A percentile compares a stretch with the other conserved stretches of the same genome.
Conservation (phyloP, 2,113 vertebrate species). For the Cairina moschata region DNA sequence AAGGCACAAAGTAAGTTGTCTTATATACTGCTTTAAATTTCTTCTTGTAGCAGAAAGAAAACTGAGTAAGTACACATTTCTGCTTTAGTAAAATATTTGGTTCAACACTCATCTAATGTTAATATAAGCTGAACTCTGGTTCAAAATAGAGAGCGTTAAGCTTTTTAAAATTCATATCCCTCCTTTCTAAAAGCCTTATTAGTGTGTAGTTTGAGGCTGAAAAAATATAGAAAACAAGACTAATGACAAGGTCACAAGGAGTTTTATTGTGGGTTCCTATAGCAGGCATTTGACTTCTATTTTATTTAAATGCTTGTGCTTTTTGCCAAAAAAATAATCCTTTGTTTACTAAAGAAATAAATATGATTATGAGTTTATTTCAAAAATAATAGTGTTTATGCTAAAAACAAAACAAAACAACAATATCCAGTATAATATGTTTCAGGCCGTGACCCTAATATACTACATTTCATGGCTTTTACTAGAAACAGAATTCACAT, state of each 20-base stretch:
- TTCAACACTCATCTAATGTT: slow-evolving; percentile 59
- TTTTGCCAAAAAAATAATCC: slow-evolving; percentile 55
- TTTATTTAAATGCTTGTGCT: slow-evolving; percentile 57
- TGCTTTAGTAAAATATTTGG: slow-evolving; percentile 59
- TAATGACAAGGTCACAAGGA: slow-evolving; percentile 71
- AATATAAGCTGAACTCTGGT: slow-evolving; percentile 63
- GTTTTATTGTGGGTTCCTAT: slow-evolving; percentile 49
- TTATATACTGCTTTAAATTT: slow-evolving; percentile 20
- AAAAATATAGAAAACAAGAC: slow-evolving; percentile 50
- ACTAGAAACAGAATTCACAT: slow-evolving; percentile 5
- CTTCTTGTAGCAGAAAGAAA: background rate
- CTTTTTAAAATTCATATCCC: slow-evolving; percentile 72
- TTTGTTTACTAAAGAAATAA: slow-evolving; percentile 61
- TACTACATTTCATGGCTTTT: slow-evolving; percentile 1
- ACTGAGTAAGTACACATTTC: slow-evolving; percentile 37
- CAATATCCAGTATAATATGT: slow-evolving; percentile 42
- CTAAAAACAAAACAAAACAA: slow-evolving; percentile 3
- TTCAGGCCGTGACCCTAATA: slow-evolving; percentile 38
- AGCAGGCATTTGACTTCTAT: slow-evolving; percentile 32
- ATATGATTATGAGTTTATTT: slow-evolving; percentile 51
- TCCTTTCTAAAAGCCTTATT: slow-evolving; percentile 70
- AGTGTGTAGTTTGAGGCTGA: slow-evolving; percentile 61
- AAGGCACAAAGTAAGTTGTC: slow-evolving; percentile 37
- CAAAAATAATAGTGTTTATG: slow-evolving; percentile 56
- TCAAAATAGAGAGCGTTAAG: slow-evolving; percentile 49